These are phyloP conservation scores for Eumacrocentrus americanus DNA, from an alignment of 2,888 invertebrate species.

Conservation along the genomic window DNA sequence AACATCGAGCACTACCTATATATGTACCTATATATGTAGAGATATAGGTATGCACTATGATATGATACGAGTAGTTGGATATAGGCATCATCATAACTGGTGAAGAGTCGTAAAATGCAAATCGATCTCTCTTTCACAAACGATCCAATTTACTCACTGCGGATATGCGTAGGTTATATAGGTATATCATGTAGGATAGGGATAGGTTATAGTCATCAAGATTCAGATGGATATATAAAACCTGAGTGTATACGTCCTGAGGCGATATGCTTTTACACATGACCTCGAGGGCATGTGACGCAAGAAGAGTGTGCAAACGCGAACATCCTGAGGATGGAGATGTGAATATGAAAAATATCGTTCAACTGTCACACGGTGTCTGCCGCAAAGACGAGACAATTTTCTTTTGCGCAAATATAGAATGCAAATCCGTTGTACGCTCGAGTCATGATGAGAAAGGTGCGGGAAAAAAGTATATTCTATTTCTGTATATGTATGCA, in stretches of 20 bases:
- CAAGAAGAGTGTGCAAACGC: background rate
- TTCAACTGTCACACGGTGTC: conserved; percentile 32
- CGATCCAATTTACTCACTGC: conserved; percentile 29
- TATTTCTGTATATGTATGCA: background rate
- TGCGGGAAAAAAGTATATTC: conserved; percentile 11
- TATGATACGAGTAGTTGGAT: too few species aligned
- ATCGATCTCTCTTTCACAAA: conserved; percentile 30
- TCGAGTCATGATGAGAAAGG: conserved; percentile 2
- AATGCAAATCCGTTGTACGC: conserved; percentile 15
- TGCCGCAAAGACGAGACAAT: conserved; percentile 33
- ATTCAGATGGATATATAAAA: background rate
- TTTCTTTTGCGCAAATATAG: conserved; percentile 14
- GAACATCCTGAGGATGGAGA: background rate
- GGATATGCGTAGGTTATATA: background rate
- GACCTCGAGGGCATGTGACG: background rate
- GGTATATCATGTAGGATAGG: background rate
- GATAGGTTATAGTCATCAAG: background rate
- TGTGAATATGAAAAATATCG: conserved; percentile 13
- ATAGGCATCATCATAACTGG: conserved; percentile 11
- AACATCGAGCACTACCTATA: too few species aligned
- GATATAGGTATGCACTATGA: too few species aligned
- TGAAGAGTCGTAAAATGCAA: conserved; percentile 28
- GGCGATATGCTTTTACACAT: conserved; percentile 5
- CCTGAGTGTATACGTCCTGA: background rate
- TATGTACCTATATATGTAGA: too few species aligned